phyloP scores from a whole-genome alignment of 1,140 invertebrate genomes.

The Heliconius eleuchia region DNA sequence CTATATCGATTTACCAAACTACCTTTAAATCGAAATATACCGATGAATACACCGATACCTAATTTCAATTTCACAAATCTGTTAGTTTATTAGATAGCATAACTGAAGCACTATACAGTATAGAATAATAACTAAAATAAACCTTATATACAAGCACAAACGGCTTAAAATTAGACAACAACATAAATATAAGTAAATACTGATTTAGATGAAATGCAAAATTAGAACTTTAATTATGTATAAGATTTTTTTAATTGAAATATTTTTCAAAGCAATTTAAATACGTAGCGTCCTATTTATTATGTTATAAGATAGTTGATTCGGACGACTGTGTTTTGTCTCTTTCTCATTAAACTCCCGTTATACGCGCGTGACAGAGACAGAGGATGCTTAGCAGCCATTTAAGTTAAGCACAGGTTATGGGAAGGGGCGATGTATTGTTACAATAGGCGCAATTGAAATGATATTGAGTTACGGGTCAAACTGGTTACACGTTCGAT shows the following conservation, averaged over 20 bases:
- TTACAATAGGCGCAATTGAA: conserved; percentile 2
- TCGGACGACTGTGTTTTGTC: neutral
- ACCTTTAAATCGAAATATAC: neutral
- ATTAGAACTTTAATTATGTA: neutral
- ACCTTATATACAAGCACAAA: neutral
- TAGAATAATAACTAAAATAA: neutral
- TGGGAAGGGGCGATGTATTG: neutral
- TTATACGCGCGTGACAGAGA: neutral
- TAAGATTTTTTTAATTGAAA: conserved; percentile 10
- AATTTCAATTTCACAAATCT: conserved; percentile 4
- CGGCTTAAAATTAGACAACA: neutral
- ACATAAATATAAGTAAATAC: neutral
- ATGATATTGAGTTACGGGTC: neutral
- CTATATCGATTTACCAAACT: neutral
- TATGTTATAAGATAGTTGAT: conserved; percentile 1
- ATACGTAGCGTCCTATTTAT: neutral
- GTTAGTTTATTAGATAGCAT: conserved; percentile 23
- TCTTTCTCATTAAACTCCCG: neutral
- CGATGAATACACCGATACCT: conserved; percentile 4
- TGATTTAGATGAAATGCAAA: neutral
- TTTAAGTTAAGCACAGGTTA: conserved; percentile 12
- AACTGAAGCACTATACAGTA: neutral
- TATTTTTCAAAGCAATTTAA: neutral
- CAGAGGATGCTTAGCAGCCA: conserved; percentile 3
- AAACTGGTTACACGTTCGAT: neutral